A percentile compares a stretch with the other conserved stretches of the same genome.
Evolutionary conservation across 2,888 invertebrate species (phyloP).

Genomic region (Melinopterus prodromus): DNA sequence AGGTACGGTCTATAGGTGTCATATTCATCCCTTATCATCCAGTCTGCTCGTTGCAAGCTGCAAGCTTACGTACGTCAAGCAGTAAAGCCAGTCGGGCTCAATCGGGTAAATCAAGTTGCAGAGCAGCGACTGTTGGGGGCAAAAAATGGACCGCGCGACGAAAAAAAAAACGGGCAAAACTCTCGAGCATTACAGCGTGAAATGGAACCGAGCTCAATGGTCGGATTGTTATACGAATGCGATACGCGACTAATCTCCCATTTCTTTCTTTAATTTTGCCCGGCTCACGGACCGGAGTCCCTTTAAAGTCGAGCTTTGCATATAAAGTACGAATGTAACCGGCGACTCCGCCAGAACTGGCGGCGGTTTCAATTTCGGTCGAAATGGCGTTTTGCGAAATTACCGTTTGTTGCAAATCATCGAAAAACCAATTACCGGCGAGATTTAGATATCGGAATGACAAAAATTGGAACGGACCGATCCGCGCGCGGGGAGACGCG

Average conservation of each 20-base stretch:
- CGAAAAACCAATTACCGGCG: constrained; percentile 38
- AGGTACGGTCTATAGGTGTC: too few species aligned
- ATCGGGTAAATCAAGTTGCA: not conserved
- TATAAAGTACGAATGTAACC: constrained; percentile 52
- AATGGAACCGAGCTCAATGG: constrained; percentile 51
- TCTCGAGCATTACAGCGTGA: constrained; percentile 56
- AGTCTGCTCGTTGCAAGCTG: not conserved
- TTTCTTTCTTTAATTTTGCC: constrained; percentile 60
- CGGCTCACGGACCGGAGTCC: constrained; percentile 53
- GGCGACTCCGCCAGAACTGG: not conserved
- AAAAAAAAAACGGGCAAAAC: constrained; percentile 53
- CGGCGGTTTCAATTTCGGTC: constrained; percentile 54
- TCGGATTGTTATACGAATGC: constrained; percentile 49
- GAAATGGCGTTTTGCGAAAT: constrained; percentile 30
- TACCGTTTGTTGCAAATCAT: constrained; percentile 38
- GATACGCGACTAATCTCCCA: constrained; percentile 58
- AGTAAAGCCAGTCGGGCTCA: not conserved
- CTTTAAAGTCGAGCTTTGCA: constrained; percentile 57
- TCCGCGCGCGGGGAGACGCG: too few species aligned
- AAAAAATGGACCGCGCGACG: not conserved
- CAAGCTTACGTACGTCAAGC: not conserved
- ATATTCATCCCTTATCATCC: not conserved
- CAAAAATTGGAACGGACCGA: constrained; percentile 26
- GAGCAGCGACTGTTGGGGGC: not conserved
- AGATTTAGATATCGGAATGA: constrained; percentile 37